Evolutionary conservation across 2,113 vertebrate genomes (phyloP), one percentile per base, ranked within the genome.

Genomic region (Xiphias gladius): DNA sequence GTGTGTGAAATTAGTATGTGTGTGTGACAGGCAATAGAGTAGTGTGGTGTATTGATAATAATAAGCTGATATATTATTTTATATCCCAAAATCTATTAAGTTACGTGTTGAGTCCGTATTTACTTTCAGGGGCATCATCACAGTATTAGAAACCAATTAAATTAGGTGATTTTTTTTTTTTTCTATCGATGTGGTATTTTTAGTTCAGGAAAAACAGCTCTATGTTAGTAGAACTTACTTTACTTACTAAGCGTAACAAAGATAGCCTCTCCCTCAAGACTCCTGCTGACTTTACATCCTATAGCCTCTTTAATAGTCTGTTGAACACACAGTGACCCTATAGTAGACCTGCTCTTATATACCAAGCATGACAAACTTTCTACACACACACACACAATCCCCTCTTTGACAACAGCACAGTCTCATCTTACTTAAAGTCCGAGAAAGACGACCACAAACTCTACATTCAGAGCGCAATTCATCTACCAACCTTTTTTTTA

Each of bases 241-340:
- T n/a, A n/a, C 58, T 3, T 39, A 1, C 1, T 9, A 35, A 37
- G 48, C 4, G 2, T 58, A 76, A 70, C 59, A 70, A 26, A 70
- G 24, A 46, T 69, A 39, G 41, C 75, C 70, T 61, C 64, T 70
- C 35, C 32, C 17, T 61, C 54, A 48, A 57, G 48, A 17, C 74
- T 66, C 79, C 63, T 12, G 50, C 48, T 82, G 50, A 54, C 50
- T 87, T 77, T 48, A 59, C 35, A 83, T 79, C 61, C n/a, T 32
- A 26, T 35, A 62, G 30, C 69, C 1, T 76, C 61, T 79, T 89
- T 70, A 77, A 73, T 39, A 66, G 61, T 81, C 66, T 43, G 52
- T 17, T 77, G 24, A 80, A 67, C 73, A 61, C 26, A 54, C 54
- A 76, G 37, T 43, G 24, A 37, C 57, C 64, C 32, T 76, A 50